These are phyloP conservation scores for Heteronetta atricapilla DNA, from an alignment of 2,113 vertebrate species.

Conservation along the genomic window DNA sequence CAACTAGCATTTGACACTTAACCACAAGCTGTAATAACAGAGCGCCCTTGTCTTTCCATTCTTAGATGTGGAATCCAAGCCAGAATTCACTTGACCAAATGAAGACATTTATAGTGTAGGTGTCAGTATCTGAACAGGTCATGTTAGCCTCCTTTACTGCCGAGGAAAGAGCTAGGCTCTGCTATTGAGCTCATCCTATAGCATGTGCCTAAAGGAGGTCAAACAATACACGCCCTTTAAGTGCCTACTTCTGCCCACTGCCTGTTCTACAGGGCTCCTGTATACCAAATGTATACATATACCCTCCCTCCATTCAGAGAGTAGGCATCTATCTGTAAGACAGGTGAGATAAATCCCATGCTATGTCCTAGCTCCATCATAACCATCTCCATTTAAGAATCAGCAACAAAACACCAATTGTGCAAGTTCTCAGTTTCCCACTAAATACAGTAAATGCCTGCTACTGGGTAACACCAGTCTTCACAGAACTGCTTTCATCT, in stretches of 20 bases:
- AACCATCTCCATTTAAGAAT: neutral
- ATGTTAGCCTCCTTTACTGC: neutral
- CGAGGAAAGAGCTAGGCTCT: neutral
- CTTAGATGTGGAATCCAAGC: constrained; percentile 48
- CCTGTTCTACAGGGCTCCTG: neutral
- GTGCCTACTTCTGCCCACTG: neutral
- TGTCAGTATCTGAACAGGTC: constrained; percentile 54
- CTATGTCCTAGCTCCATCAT: neutral
- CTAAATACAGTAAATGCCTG: neutral
- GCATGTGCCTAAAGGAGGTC: constrained; percentile 34
- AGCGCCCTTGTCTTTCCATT: neutral
- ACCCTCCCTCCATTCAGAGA: neutral
- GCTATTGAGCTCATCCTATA: neutral
- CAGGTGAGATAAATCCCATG: neutral
- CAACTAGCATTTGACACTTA: constrained; percentile 11
- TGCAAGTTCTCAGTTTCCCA: neutral
- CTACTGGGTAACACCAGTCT: neutral
- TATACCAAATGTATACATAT: neutral
- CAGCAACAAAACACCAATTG: neutral
- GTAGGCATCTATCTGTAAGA: neutral
- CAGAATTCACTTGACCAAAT: constrained; percentile 23
- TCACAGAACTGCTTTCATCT: neutral
- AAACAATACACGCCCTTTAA: neutral
- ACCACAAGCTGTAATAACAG: constrained; percentile 57
- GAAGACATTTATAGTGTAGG: constrained; percentile 32